phyloP scores from a whole-genome alignment of 2,888 invertebrate species.

The Ptychoptera contaminata region DNA sequence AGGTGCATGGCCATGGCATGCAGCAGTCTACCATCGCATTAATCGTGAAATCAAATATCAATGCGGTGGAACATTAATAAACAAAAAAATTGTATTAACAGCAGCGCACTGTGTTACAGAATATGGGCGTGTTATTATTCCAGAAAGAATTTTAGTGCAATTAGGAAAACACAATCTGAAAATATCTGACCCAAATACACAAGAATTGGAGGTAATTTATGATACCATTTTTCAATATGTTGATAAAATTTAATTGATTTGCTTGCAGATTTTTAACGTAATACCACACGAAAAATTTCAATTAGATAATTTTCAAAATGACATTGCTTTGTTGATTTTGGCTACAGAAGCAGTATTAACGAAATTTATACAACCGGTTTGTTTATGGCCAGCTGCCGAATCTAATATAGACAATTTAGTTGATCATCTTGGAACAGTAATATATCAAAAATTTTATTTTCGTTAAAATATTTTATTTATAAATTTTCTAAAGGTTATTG shows the following conservation, averaged over 20 bases:
- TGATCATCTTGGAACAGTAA: no score
- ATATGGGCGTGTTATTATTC: slow-evolving; percentile 17
- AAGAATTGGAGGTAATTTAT: slow-evolving; percentile 19
- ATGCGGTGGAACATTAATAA: background rate
- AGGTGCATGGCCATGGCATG: background rate
- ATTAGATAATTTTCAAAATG: slow-evolving; percentile 13
- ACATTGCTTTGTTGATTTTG: slow-evolving; percentile 25
- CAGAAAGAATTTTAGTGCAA: slow-evolving; percentile 21
- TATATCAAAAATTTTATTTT: no score
- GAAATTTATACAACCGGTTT: slow-evolving; percentile 9
- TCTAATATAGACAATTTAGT: no score
- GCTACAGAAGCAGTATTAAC: slow-evolving; percentile 19
- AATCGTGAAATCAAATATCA: background rate
- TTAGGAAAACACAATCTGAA: slow-evolving; percentile 27
- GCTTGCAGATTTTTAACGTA: slow-evolving; percentile 6
- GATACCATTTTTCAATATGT: no score
- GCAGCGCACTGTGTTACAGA: background rate
- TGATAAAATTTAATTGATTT: no score
- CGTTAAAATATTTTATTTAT: no score
- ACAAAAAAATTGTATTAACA: background rate
- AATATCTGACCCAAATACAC: slow-evolving; percentile 21
- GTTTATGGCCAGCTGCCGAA: no score
- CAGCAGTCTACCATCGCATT: background rate
- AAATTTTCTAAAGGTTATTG: slow-evolving; percentile 8
- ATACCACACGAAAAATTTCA: slow-evolving; percentile 6